Evolutionary conservation across 2,797 vertebrate genomes (phyloP).

Genomic region (Malurus leucopterus): DNA sequence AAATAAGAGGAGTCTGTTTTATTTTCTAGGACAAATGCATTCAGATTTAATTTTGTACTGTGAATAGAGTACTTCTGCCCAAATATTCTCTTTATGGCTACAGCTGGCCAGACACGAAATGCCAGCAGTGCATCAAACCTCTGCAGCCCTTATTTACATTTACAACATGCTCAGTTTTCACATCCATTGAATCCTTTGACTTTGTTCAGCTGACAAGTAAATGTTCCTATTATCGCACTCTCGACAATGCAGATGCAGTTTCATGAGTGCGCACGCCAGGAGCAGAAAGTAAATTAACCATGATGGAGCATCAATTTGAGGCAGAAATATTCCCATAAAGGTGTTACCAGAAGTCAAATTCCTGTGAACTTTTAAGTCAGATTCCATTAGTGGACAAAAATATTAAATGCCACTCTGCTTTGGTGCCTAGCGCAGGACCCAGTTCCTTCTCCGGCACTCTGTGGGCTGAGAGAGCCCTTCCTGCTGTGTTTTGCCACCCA

Average conservation of each 20-base stretch:
- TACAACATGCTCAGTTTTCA: not conserved
- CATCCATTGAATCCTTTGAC: not conserved
- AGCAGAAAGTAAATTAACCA: not conserved
- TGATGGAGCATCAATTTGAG: not conserved
- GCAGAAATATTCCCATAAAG: not conserved
- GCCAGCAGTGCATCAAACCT: not conserved
- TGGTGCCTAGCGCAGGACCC: accelerated
- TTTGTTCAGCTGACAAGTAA: constrained; percentile 18
- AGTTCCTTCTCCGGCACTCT: not conserved
- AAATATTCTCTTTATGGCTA: not conserved
- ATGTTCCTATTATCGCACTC: not conserved
- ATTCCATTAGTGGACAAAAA: not conserved
- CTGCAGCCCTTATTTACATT: constrained; percentile 15
- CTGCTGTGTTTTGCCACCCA: not conserved
- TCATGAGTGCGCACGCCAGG: not conserved
- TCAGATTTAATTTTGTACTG: constrained; percentile 6
- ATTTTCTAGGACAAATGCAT: constrained; percentile 8
- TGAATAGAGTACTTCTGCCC: not conserved
- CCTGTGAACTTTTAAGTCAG: not conserved
- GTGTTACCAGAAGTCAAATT: not conserved
- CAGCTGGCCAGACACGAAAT: constrained; percentile 1
- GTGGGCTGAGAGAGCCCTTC: not conserved
- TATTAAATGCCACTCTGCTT: not conserved
- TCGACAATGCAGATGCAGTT: not conserved
- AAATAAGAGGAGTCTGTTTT: not conserved